Base-by-base conservation (phyloP, 2,797 vertebrate species). In the Pempheris klunzingeri region DNA sequence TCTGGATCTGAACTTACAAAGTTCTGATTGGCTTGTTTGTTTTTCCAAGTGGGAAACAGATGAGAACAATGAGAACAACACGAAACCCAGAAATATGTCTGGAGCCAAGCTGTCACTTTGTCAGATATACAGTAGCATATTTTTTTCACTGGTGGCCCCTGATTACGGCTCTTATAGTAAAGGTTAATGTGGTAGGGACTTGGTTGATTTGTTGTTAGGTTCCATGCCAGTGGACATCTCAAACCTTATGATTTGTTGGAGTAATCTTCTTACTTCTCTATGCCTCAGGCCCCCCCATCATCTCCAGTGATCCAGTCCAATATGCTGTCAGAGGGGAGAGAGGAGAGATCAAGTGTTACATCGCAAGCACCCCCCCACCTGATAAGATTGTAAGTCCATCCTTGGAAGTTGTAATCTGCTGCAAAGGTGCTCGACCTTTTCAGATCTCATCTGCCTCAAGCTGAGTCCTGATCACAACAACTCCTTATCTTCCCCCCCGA, bases 281-380 rank as follows among this genome's bases (percentile, higher is more conserved):
- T 68, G 22, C 41, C 7, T 28, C 84, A 98, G 97, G 97, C 0
- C 97, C 97, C 15, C 97, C 97, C 22, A 98, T 97, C 81, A 98
- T 99, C 94, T 97, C 97, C 65, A 99, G 97, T 1, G 96, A 98
- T 57, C 84, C 96, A 0, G 93, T 97, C 58, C 97, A 99, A 90
- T 97, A 96, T 0, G 96, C 97, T 0, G 95, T 95, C 12, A 93
- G 96, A 32, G 97, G 97, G 0, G 96, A 97, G 57, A 94, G 95
- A 2, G 97, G 97, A 20, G 97, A 98, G 83, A 96, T 99, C 89
- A 97, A 97, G 71, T 98, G 97, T 53, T 98, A 97, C 93, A 98
- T 98, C 5, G 97, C 97, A 64, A 99, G 97, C 93, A 98, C 97
- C 0, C 97, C 97, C 0, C 96, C 96, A 0, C 97, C 97, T 0